Evolutionary conservation across 2,888 invertebrate species (phyloP).

Genomic region (Aphrophora alni): DNA sequence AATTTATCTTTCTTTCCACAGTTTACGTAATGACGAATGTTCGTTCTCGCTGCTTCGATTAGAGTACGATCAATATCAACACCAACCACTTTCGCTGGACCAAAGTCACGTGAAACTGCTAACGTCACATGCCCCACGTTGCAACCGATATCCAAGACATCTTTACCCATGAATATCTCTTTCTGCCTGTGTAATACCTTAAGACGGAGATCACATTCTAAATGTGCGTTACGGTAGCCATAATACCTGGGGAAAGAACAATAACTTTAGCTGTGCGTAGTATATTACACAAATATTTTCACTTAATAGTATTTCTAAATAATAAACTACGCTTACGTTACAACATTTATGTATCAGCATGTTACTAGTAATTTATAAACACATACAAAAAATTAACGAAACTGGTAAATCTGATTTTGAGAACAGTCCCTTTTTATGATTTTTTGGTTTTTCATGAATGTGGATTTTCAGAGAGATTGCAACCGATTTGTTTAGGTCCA

Average conservation of each 20-base stretch:
- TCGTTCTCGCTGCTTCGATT: slow-evolving; percentile 76
- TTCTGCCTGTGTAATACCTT: slow-evolving; percentile 78
- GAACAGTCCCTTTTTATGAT: no score
- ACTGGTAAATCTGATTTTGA: no score
- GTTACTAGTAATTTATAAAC: no score
- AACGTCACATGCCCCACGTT: slow-evolving; percentile 96
- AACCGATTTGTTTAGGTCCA: no score
- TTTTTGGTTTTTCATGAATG: no score
- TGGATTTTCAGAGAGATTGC: no score
- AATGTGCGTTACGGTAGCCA: slow-evolving; percentile 89
- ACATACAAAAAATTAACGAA: no score
- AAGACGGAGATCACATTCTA: slow-evolving; percentile 82
- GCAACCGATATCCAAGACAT: slow-evolving; percentile 96
- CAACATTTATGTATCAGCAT: no score
- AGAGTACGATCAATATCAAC: slow-evolving; percentile 63
- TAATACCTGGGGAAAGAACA: slow-evolving; percentile 76
- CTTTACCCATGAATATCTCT: slow-evolving; percentile 86
- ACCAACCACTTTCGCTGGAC: slow-evolving; percentile 86
- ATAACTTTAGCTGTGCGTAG: no score
- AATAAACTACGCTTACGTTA: no score
- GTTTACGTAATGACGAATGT: slow-evolving; percentile 72
- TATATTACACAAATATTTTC: slow-evolving; percentile 9
- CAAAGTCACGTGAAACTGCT: slow-evolving; percentile 83
- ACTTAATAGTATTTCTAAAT: background rate
- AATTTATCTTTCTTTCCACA: slow-evolving; percentile 58